Percentiles rank a stretch among this genome's conserved stretches.
Conservation (phyloP, 2,797 vertebrate genomes). For the Rhadinocentrus ornatus region DNA sequence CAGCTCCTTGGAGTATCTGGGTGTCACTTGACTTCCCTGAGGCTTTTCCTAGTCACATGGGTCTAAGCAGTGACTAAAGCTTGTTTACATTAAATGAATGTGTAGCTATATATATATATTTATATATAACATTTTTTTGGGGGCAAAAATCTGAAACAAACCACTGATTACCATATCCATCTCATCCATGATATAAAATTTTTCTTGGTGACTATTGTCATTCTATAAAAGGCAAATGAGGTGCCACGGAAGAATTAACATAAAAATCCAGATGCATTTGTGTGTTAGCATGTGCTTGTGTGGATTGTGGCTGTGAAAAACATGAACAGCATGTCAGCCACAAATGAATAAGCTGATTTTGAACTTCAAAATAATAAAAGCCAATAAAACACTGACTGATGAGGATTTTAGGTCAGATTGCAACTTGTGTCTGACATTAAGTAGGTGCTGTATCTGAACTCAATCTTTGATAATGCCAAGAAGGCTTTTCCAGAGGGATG, state of each 20-base stretch:
- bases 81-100: constrained; percentile 36
- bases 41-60: constrained; percentile 20
- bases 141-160: neutral
- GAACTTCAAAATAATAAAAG: constrained; percentile 28
- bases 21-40: constrained; percentile 45
- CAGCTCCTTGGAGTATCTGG: constrained; percentile 48
- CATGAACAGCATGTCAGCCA: neutral
- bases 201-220: neutral
- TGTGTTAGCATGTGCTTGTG: no score
- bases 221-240: neutral
- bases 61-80: constrained; percentile 38
- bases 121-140: neutral
- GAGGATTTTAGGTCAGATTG: constrained; percentile 7
- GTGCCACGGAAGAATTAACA: no score
- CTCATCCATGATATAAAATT: no score
- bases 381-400: constrained; percentile 20
- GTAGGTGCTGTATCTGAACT: constrained; percentile 12
- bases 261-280: neutral
- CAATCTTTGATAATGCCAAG: constrained; percentile 26
- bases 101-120: constrained; percentile 2
- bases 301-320: neutral
- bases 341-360: constrained; percentile 14
- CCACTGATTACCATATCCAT: no score
- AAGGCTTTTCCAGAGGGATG: constrained; percentile 26
- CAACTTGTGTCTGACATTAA: constrained; percentile 24